Base-by-base conservation (phyloP, 1,140 invertebrate species). In the Maniola jurtina region DNA sequence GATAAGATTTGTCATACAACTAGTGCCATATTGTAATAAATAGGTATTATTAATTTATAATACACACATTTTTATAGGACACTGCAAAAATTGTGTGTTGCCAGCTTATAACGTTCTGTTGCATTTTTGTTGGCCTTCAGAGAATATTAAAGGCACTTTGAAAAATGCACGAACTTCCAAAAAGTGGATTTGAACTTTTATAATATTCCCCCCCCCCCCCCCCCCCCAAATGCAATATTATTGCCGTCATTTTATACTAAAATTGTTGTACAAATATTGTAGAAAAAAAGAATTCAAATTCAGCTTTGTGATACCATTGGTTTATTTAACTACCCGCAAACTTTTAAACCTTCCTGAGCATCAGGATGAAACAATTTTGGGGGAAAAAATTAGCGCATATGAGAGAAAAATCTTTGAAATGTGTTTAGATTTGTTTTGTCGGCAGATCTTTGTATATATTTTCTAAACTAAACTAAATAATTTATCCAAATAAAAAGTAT, bases 361-460 rank as follows among this genome's bases (percentile, higher is more conserved):
- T 25, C 25, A 25, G 25, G 25, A 25, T 4, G 4, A 25, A 25
- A 25, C 25, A 25, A 25, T 25, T 56, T 57, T 48, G 35, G 16
- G n/a, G 11, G 47, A 57, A 48, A 5, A 16, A 35, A 71, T 61
- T 56, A 25, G 64, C 25, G 13, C 14, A 16, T 36, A 16, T 38
- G 40, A 16, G 6, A 34, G 52, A 47, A 15, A 57, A 47, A 58
- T 45, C 77, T 82, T 85, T 83, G 77, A 84, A 62, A 84, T 78
- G 71, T 70, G 81, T 75, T 75, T 66, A 61, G 69, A 68, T 76
- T 72, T 66, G 86, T 85, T 86, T 80, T 79, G 79, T 81, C 84
- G 88, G 86, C 88, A 88, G 79, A 84, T 86, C 85, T 86, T 84
- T 90, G 88, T 90, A 90, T 75, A 88, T 88, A 90, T 76, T 78